Percentiles rank a stretch among this genome's conserved stretches.
These are phyloP conservation scores for Nipponacmea schrenckii DNA, from an alignment of 2,888 invertebrate species.

Conservation along the genomic window DNA sequence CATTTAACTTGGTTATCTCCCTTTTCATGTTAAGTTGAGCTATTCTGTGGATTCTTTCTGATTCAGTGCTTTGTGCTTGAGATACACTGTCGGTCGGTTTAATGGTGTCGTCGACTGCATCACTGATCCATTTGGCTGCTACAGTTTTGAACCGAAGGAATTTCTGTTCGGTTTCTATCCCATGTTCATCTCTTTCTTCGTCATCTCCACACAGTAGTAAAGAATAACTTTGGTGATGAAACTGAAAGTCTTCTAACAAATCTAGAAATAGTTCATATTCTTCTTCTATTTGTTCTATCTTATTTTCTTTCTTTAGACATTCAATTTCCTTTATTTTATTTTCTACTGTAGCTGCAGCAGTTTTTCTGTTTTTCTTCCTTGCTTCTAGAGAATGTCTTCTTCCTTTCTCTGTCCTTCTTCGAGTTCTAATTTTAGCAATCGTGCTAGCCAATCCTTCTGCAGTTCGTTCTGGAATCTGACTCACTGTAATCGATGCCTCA, in stretches of 20 bases:
- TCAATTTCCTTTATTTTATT: slow-evolving; percentile 1
- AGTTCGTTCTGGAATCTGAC: neutral
- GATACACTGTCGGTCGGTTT: neutral
- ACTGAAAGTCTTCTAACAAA: slow-evolving; percentile 3
- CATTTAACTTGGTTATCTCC: neutral
- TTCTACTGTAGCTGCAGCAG: neutral
- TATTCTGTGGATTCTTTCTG: neutral
- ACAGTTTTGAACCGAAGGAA: neutral
- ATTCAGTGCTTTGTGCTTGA: neutral
- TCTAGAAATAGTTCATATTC: slow-evolving; percentile 2
- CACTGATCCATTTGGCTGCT: neutral
- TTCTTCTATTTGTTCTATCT: slow-evolving; percentile 1
- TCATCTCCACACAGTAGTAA: neutral
- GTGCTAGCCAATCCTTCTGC: neutral
- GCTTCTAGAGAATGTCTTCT: slow-evolving; percentile 1
- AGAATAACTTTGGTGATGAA: neutral
- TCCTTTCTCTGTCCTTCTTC: neutral
- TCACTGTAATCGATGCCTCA: neutral
- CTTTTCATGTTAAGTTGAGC: neutral
- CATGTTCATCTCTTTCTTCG: neutral
- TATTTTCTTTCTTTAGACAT: neutral
- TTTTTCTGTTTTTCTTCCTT: neutral
- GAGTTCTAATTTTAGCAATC: neutral
- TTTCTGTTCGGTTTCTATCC: neutral
- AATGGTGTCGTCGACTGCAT: neutral